These are phyloP conservation scores for Patella pellucida DNA, from an alignment of 2,888 invertebrate species.

Conservation along the genomic window DNA sequence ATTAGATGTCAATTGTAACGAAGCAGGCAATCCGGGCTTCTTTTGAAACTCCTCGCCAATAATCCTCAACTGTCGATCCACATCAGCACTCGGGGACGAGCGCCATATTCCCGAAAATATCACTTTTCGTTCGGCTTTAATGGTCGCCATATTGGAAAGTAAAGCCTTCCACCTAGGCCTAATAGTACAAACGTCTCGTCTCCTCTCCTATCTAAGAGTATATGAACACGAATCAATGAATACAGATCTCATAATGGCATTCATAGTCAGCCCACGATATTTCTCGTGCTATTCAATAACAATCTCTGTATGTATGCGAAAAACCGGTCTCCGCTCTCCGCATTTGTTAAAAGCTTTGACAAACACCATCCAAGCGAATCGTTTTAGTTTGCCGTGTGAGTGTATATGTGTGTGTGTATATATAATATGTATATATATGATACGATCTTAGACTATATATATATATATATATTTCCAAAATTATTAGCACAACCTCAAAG, in stretches of 20 bases:
- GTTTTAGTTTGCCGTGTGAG: too few relatives aligned
- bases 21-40: conserved; percentile 19
- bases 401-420: too few relatives aligned
- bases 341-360: too few relatives aligned
- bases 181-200: background rate
- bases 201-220: background rate
- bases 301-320: background rate
- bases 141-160: conserved; percentile 23
- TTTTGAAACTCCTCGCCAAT: conserved; percentile 27
- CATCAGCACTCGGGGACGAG: conserved; percentile 6
- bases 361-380: too few relatives aligned
- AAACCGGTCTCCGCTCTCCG: background rate
- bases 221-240: background rate
- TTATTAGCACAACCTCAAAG: too few relatives aligned
- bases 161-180: too few relatives aligned
- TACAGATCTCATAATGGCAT: conserved; percentile 7
- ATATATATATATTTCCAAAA: too few relatives aligned
- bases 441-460: too few relatives aligned
- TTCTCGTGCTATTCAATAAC: conserved; percentile 11
- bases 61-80: conserved; percentile 21
- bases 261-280: conserved; percentile 6
- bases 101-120: conserved; percentile 29
- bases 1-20: conserved; percentile 25
- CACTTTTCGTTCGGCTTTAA: conserved; percentile 24
- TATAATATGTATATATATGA: too few relatives aligned